Base-by-base conservation (phyloP, 2,113 vertebrate species). In the Tympanuchus pallidicinctus region DNA sequence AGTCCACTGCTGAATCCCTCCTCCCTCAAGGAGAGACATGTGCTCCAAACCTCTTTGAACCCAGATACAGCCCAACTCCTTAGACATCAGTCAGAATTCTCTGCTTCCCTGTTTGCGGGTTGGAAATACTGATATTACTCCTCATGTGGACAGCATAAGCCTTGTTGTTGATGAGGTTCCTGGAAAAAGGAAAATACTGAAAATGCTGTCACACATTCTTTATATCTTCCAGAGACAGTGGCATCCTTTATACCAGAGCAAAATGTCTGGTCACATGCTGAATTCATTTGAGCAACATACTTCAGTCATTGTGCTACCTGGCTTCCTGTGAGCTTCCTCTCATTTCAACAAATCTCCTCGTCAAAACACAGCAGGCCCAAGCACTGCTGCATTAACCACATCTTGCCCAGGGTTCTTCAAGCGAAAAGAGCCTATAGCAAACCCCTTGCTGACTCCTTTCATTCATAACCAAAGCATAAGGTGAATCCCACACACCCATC, bases 401-500 rank as follows among this genome's bases (percentile, higher is more conserved):
- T 89, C 74, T 38, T 67, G 69, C 73, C 89, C 57, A 45, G 76
- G 71, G 48, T 70, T 69, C 67, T 88, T 60, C 47, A 93, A 80
- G 69, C 60, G 88, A 88, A 85, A 94, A 70, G 28, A 66, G 50
- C 47, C 66, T 82, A 79, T 57, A 79, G 59, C 82, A 61, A 87
- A 64, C 34, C 65, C 22, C 50, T 21, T 13, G 77, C 66, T 89
- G 92, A 76, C 84, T 91, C 11, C 50, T 77, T 86, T 54, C 86
- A 67, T 91, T 92, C 88, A 79, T 72, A 84, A 91, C 74, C 57
- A 47, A 72, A 82, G 67, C 83, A 69, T 75, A 86, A 92, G 83
- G 91, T 94, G 85, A 95, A 76, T 92, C 67, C 42, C 69, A 90
- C 48, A 34, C 21, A 64, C 42, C 74, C 95, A 85, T 91, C 84